Conservation (phyloP, 2,797 vertebrate species). For the Heterohyrax brucei region DNA sequence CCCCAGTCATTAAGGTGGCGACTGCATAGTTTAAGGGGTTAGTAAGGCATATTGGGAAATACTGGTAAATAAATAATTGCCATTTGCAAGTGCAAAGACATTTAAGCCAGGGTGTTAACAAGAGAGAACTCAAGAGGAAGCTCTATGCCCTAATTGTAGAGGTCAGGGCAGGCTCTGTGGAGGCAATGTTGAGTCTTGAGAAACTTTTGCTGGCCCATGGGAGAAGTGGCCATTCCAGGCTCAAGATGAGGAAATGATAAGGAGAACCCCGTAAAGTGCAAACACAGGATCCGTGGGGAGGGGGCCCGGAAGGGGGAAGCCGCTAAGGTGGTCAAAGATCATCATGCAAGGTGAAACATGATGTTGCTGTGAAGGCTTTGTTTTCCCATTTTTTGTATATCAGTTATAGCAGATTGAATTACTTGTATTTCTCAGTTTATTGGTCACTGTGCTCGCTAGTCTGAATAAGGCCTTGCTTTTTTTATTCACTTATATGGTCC, state of each 20-base stretch:
- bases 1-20: too few species aligned
- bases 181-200: neutral
- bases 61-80: neutral
- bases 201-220: neutral
- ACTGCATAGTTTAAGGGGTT: neutral
- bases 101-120: neutral
- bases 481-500: neutral
- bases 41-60: neutral
- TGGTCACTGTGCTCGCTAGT: neutral
- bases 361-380: neutral
- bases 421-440: neutral
- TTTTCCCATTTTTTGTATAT: neutral
- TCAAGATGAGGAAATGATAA: neutral
- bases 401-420: neutral
- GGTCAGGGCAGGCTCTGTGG: neutral
- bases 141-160: neutral
- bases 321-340: neutral
- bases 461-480: neutral
- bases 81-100: neutral
- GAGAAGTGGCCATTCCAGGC: neutral
- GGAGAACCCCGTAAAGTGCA: neutral
- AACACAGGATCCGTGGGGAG: neutral
- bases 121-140: neutral
- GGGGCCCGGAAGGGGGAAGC: neutral
- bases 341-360: neutral